Base-by-base conservation (phyloP, 2,888 invertebrate genomes). In the Embidobia sp. region DNA sequence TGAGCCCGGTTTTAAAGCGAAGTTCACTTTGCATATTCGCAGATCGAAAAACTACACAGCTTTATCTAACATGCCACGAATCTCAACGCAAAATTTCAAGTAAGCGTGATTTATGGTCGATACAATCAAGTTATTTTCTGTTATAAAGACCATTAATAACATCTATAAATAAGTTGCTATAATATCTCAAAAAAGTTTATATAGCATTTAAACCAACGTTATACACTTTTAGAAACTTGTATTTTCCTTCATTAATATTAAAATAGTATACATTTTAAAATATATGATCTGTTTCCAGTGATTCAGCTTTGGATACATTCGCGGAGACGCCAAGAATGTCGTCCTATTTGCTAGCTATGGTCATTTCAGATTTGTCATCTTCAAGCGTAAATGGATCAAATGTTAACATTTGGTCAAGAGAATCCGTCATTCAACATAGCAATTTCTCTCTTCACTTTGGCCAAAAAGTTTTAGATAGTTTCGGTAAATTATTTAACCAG, bases 281-380 rank as follows among this genome's bases (percentile, higher is more conserved):
- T n/a, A n/a, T n/a, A n/a, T n/a, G n/a, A n/a, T n/a, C n/a, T 37
- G 2, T 33, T 8, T 33, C 10, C 31, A 78, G 78, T 8, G 66
- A 59, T 31, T 63, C 40, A 0, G 16, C 10, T 2, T 16, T 59
- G 2, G 96, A 96, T 83, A 90, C 91, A 18, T 97, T 94, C 85
- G 90, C 93, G 77, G 92, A 92, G 72, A 94, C 96, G 0, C 94
- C 96, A 0, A 94, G 94, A 1, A 98, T 98, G 98, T 97, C 97
- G 0, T 97, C 98, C 0, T 98, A 98, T 86, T 90, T 98, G 44
- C 94, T 98, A 0, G 98, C 98, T 0, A 95, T 93, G 86, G 92
- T 95, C 7, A 91, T 96, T 0, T 95, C 95, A 42, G 94, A 95
- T 85, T 96, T 96, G 84, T 89, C 90, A 0, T 90, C n/a, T 2